These are phyloP conservation scores for Serripes groenlandicus DNA, from an alignment of 2,888 invertebrate genomes.

Conservation along the genomic window DNA sequence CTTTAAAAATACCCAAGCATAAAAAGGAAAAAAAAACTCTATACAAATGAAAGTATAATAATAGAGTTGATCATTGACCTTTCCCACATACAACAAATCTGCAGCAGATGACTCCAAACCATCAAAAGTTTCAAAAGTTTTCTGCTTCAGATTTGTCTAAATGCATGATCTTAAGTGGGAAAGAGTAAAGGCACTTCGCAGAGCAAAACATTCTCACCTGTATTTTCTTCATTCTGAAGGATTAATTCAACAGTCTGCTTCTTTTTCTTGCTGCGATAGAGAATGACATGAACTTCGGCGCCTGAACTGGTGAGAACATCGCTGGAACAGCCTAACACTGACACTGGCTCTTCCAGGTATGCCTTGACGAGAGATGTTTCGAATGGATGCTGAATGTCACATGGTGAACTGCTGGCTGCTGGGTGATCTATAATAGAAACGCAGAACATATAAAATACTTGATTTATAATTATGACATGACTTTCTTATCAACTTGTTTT, in stretches of 20 bases:
- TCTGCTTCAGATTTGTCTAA: too few relatives aligned
- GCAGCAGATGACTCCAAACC: too few relatives aligned
- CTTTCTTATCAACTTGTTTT: too few relatives aligned
- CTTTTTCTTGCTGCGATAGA: slow-evolving; percentile 29
- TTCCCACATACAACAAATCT: too few relatives aligned
- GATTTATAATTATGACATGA: background rate
- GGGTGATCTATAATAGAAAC: slow-evolving; percentile 6
- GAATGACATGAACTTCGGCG: slow-evolving; percentile 57
- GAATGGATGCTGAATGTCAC: slow-evolving; percentile 20
- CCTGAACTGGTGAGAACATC: slow-evolving; percentile 21
- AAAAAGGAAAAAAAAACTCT: too few relatives aligned
- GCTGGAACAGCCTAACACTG: slow-evolving; percentile 50
- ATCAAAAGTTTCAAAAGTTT: too few relatives aligned
- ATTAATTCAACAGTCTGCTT: slow-evolving; percentile 37
- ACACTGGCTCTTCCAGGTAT: slow-evolving; percentile 35
- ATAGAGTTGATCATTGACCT: too few relatives aligned
- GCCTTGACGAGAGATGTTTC: slow-evolving; percentile 50
- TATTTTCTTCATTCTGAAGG: slow-evolving; percentile 37
- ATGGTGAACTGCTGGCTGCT: slow-evolving; percentile 13
- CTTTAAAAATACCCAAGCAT: too few relatives aligned
- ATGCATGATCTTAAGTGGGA: too few relatives aligned
- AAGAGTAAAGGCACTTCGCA: background rate
- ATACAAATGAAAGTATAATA: too few relatives aligned
- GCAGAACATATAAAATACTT: background rate
- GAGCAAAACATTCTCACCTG: slow-evolving; percentile 32